Conservation (phyloP, 2,888 invertebrate species). For the Eilema sororculum region DNA sequence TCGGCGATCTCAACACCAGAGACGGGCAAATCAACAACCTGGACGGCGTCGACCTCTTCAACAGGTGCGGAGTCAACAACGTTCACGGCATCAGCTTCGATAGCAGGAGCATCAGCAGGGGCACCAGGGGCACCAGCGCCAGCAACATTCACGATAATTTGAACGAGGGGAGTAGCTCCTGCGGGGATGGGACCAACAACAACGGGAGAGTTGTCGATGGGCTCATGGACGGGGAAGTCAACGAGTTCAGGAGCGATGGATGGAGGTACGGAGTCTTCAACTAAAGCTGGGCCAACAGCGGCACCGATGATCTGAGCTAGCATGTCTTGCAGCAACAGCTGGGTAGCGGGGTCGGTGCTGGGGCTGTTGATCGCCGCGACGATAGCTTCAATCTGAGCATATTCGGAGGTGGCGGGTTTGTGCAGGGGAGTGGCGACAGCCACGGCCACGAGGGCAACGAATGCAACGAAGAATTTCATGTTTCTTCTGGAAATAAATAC, state of each 20-base stretch:
- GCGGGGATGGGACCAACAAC: constrained; percentile 22
- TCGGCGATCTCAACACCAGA: too few relatives aligned
- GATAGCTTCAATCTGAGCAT: constrained; percentile 51
- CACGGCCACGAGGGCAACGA: constrained; percentile 64
- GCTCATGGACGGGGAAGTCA: constrained; percentile 34
- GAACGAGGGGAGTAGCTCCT: constrained; percentile 44
- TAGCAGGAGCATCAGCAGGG: constrained; percentile 20
- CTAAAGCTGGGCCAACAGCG: constrained; percentile 14
- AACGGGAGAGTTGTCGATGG: constrained; percentile 15
- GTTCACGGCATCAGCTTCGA: constrained; percentile 2
- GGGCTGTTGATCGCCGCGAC: constrained; percentile 68
- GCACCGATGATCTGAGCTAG: constrained; percentile 50
- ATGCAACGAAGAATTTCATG: constrained; percentile 72
- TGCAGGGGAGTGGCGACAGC: constrained; percentile 57
- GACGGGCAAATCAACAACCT: neutral
- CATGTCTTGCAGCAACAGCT: constrained; percentile 58
- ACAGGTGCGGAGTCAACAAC: neutral
- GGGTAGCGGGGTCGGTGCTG: constrained; percentile 68
- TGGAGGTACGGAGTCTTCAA: constrained; percentile 17
- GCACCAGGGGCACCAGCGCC: constrained; percentile 18
- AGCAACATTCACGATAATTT: constrained; percentile 55
- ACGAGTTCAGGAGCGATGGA: constrained; percentile 44
- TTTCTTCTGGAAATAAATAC: constrained; percentile 14
- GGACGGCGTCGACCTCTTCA: neutral
- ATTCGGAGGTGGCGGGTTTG: constrained; percentile 18